phyloP scores from a whole-genome alignment of 92 coral and sea anemone species.

The Siderastrea siderea region DNA sequence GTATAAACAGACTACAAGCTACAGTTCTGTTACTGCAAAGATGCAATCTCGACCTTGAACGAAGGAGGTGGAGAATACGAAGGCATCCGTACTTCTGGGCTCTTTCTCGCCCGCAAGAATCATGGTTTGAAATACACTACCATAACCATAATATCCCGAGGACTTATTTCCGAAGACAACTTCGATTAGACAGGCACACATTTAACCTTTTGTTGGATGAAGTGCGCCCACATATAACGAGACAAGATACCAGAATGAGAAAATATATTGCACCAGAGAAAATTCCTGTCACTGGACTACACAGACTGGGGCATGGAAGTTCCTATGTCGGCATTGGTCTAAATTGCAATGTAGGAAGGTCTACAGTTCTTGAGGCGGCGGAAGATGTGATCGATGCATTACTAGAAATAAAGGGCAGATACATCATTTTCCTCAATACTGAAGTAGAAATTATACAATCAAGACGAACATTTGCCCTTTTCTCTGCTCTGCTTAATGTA shows the following conservation, averaged over 20 bases:
- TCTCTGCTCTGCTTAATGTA: too few relatives aligned
- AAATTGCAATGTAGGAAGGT: constrained; percentile 46
- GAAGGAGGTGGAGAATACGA: not conserved
- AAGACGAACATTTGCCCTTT: too few relatives aligned
- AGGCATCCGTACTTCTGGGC: constrained; percentile 31
- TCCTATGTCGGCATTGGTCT: constrained; percentile 27
- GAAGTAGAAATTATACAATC: too few relatives aligned
- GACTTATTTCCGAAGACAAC: constrained; percentile 19
- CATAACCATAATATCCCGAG: constrained; percentile 24
- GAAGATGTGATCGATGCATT: not conserved
- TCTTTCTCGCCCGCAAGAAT: constrained; percentile 31
- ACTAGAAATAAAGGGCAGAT: not conserved
- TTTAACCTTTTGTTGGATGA: constrained; percentile 22
- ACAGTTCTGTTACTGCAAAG: not conserved
- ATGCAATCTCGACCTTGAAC: not conserved
- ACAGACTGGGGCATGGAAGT: constrained; percentile 51
- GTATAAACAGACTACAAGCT: not conserved
- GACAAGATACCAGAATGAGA: constrained; percentile 47
- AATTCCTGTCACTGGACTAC: constrained; percentile 32
- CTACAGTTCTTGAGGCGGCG: constrained; percentile 33
- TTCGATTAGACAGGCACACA: constrained; percentile 26
- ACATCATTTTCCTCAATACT: not conserved
- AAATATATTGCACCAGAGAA: constrained; percentile 40
- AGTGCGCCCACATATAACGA: constrained; percentile 17
- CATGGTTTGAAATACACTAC: constrained; percentile 45